Percentiles rank a stretch among this genome's conserved stretches.
These are phyloP conservation scores for Hemicentrotus pulcherrimus DNA, from an alignment of 35 echinoderm and acorn worm genomes.

Conservation along the genomic window DNA sequence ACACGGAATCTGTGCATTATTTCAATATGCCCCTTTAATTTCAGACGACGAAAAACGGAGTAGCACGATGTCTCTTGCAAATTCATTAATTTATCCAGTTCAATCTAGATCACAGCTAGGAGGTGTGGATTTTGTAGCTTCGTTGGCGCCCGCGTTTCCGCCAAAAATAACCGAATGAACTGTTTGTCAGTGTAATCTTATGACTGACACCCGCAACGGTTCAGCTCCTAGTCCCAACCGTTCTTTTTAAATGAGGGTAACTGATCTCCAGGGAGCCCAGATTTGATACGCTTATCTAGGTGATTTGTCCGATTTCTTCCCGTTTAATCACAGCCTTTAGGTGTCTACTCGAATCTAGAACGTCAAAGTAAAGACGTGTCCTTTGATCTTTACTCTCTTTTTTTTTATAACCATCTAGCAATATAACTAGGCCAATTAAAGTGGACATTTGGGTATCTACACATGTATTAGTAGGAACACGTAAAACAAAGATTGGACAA, in stretches of 20 bases:
- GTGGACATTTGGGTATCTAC: too few relatives aligned
- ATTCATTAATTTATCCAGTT: not conserved
- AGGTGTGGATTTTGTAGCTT: conserved; percentile 10
- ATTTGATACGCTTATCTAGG: not conserved
- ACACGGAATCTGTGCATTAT: too few relatives aligned
- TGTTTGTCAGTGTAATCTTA: not conserved
- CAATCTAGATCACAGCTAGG: not conserved
- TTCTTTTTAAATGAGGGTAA: not conserved
- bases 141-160: not conserved
- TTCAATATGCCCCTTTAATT: not conserved
- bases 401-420: too few relatives aligned
- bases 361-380: not conserved
- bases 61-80: not conserved
- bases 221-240: not conserved
- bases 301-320: not conserved
- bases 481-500: too few relatives aligned
- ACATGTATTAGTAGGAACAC: too few relatives aligned
- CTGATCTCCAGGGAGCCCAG: not conserved
- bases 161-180: not conserved
- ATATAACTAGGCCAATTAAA: too few relatives aligned
- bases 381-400: too few relatives aligned
- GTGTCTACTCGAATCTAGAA: not conserved
- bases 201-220: not conserved
- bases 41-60: not conserved
- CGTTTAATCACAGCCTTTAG: not conserved